Evolutionary conservation across 1,140 invertebrate species (phyloP).

Genomic region (Dendrolimus kikuchii): DNA sequence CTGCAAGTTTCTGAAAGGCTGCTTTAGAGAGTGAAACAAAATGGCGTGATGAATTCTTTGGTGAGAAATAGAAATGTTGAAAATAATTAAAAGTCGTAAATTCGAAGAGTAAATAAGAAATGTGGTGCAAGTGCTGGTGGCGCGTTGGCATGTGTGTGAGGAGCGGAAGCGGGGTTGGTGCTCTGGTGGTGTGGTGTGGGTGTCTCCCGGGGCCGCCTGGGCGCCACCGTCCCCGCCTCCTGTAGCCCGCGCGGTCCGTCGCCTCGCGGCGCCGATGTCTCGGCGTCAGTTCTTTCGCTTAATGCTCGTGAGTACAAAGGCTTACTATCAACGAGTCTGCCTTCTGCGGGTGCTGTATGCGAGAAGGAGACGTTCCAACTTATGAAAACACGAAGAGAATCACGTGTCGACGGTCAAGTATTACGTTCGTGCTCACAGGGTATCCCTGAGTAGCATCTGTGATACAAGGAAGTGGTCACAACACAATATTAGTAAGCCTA

Average conservation of each 20-base stretch:
- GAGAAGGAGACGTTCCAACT: slow-evolving; percentile 83
- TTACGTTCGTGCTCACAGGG: slow-evolving; percentile 65
- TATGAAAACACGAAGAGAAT: slow-evolving; percentile 70
- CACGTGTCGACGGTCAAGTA: slow-evolving; percentile 61
- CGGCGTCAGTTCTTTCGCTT: slow-evolving; percentile 58
- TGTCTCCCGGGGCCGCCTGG: slow-evolving; percentile 68
- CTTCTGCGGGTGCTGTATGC: slow-evolving; percentile 84
- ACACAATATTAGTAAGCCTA: slow-evolving; percentile 66
- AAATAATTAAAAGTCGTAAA: neutral
- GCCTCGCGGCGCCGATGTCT: slow-evolving; percentile 73
- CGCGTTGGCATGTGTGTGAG: slow-evolving; percentile 9
- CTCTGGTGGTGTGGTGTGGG: slow-evolving; percentile 26
- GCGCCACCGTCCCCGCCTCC: slow-evolving; percentile 72
- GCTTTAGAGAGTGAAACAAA: no score
- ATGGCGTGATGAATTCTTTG: no score
- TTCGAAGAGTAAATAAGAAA: slow-evolving; percentile 6
- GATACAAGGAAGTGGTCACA: slow-evolving; percentile 67
- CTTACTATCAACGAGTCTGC: slow-evolving; percentile 72
- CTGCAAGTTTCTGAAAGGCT: no score
- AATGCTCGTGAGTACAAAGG: slow-evolving; percentile 63
- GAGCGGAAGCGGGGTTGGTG: slow-evolving; percentile 27
- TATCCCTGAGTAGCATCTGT: slow-evolving; percentile 68
- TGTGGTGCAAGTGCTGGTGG: slow-evolving; percentile 8
- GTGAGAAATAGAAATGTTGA: no score
- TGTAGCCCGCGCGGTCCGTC: slow-evolving; percentile 72